phyloP scores from a whole-genome alignment of 2,113 vertebrate genomes.

The Pachycephala philippinensis region DNA sequence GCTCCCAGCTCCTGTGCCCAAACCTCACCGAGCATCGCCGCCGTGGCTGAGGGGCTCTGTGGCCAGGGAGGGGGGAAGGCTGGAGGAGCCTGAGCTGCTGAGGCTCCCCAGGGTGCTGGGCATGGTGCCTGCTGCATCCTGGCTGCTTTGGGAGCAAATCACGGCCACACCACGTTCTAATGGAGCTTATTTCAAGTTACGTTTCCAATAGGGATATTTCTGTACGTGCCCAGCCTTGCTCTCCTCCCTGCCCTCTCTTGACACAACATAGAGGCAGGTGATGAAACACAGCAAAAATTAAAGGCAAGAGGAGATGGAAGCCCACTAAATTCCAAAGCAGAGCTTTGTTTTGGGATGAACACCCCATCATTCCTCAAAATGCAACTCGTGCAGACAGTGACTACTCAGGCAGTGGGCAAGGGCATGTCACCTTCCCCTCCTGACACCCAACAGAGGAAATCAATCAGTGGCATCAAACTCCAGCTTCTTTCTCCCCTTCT shows the following conservation, averaged over 20 bases:
- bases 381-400: neutral
- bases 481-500: neutral
- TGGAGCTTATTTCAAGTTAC: neutral
- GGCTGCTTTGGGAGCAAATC: neutral
- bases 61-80: neutral
- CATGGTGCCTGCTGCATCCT: neutral
- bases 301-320: neutral
- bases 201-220: neutral
- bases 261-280: neutral
- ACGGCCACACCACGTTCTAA: rapidly evolving
- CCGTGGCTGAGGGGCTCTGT: rapidly evolving
- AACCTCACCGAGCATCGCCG: rapidly evolving
- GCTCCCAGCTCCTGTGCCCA: neutral
- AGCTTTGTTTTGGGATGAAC: neutral
- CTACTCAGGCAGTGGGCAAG: neutral
- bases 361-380: neutral
- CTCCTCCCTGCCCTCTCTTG: neutral
- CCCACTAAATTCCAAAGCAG: neutral
- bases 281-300: neutral
- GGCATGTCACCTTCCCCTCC: neutral
- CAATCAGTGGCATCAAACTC: neutral
- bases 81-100: neutral
- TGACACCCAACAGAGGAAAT: neutral
- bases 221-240: rapidly evolving
- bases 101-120: neutral